Conservation (phyloP, 2,113 vertebrate species). For the Variabilichromis moorii region DNA sequence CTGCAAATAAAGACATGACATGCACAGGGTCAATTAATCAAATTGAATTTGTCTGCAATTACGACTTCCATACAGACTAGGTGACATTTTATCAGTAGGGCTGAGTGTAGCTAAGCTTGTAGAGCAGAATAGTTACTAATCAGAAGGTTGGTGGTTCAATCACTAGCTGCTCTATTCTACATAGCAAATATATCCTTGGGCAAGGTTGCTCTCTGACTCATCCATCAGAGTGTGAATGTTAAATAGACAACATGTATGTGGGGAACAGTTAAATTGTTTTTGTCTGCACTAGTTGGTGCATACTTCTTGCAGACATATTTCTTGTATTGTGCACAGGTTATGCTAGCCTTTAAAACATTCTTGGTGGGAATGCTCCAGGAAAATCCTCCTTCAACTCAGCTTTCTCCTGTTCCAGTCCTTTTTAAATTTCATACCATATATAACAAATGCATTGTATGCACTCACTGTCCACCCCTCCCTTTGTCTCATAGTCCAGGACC, state of each 20-base stretch:
- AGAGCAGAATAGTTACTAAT: not conserved
- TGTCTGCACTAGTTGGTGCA: not conserved
- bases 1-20: not conserved
- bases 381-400: not conserved
- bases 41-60: not conserved
- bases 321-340: not conserved
- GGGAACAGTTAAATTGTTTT: not conserved
- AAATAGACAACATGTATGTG: not conserved
- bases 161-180: not conserved
- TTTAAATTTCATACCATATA: not conserved
- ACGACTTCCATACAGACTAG: not conserved
- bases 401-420: not conserved
- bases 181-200: not conserved
- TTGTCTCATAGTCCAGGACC: not conserved
- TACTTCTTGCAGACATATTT: not conserved
- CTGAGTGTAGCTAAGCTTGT: not conserved
- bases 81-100: not conserved
- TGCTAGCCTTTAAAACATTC: not conserved
- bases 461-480: not conserved
- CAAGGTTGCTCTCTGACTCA: not conserved
- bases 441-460: not conserved
- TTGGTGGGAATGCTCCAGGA: not conserved
- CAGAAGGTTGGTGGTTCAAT: not conserved
- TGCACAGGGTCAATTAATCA: not conserved
- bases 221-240: not conserved